phyloP scores from a whole-genome alignment of 2,888 invertebrate genomes.

The Urechis unicinctus region DNA sequence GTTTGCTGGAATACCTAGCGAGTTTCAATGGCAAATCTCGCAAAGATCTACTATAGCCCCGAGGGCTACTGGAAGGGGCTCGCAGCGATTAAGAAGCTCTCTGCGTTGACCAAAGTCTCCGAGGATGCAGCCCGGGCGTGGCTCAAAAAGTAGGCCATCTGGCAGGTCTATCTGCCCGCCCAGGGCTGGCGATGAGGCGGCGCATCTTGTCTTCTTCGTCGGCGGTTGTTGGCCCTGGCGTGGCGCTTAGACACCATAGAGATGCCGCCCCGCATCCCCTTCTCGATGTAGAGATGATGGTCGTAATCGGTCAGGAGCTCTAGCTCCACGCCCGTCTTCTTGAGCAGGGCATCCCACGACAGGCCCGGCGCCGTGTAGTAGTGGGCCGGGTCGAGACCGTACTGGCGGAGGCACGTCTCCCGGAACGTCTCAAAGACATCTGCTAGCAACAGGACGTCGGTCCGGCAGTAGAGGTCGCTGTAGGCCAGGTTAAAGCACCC shows the following conservation, averaged over 20 bases:
- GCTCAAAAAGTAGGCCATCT: no score
- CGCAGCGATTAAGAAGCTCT: no score
- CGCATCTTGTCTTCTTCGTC: constrained; percentile 12
- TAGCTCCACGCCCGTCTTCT: constrained; percentile 24
- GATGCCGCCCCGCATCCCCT: constrained; percentile 9
- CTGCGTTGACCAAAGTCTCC: no score
- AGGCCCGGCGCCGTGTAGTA: constrained; percentile 32
- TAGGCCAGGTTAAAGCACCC: no score
- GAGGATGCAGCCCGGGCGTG: no score
- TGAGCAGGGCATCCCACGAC: constrained; percentile 31
- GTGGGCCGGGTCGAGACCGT: constrained; percentile 25
- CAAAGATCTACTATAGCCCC: no score
- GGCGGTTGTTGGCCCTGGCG: constrained; percentile 27
- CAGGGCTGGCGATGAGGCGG: no score
- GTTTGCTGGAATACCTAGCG: no score
- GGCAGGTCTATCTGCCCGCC: no score
- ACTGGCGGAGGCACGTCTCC: constrained; percentile 21
- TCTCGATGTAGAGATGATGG: constrained; percentile 20
- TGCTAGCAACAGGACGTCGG: constrained; percentile 30
- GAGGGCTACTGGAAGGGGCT: constrained; percentile 2
- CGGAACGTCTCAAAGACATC: constrained; percentile 38
- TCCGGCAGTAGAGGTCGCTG: constrained; percentile 24
- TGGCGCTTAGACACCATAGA: constrained; percentile 19
- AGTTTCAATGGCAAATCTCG: no score
- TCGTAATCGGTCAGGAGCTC: constrained; percentile 26